Conservation (phyloP, 2,113 vertebrate genomes). For the Hucho hucho region DNA sequence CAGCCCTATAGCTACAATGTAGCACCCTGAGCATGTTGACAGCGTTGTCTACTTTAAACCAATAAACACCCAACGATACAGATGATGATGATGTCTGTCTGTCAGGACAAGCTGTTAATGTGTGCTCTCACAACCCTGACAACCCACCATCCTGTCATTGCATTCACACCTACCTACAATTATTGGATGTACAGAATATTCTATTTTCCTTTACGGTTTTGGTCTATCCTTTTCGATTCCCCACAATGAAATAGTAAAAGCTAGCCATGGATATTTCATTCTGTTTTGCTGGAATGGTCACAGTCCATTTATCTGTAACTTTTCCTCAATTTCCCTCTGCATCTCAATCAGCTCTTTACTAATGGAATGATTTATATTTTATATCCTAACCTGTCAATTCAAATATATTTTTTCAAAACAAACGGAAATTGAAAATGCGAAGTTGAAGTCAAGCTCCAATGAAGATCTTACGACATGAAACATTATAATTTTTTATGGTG, state of each 20-base stretch:
- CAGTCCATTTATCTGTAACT: conserved; percentile 36
- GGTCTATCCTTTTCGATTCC: conserved; percentile 11
- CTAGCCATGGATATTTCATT: conserved; percentile 19
- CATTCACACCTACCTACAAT: not conserved
- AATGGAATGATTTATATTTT: conserved; percentile 1
- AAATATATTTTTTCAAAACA: conserved; percentile 26
- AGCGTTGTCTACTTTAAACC: conserved; percentile 6
- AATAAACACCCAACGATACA: conserved; percentile 13
- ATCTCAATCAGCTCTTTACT: no score
- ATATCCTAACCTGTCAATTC: conserved; percentile 21
- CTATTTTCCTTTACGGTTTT: not conserved
- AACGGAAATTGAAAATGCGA: conserved; percentile 37
- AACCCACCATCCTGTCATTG: not conserved
- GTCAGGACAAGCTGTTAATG: conserved; percentile 18
- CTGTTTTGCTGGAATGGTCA: conserved; percentile 28
- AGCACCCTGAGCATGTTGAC: not conserved
- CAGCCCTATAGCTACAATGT: no score
- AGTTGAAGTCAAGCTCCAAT: no score
- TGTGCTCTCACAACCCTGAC: conserved; percentile 17
- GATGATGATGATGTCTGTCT: conserved; percentile 19
- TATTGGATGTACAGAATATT: not conserved
- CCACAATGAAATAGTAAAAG: not conserved
- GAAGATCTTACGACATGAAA: no score
- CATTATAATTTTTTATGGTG: no score
- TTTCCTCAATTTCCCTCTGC: no score